A percentile compares a stretch with the other conserved stretches of the same genome.
These are phyloP conservation scores for Felis catus DNA, from an alignment of 2,113 vertebrate genomes.

Conservation along the genomic window F.catus_Fca126_mat1.0 CM031423.1:89691001-89691500, in stretches of 20 bases:
- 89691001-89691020: neutral
- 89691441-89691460: neutral
- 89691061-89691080: neutral
- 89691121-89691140: too few species aligned
- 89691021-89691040: neutral
- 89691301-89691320: neutral
- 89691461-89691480: neutral
- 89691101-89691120: neutral
- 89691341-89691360: too few species aligned
- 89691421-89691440: rapidly evolving
- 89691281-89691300: neutral
- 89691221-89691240: neutral
- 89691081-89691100: too few species aligned
- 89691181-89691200: neutral
- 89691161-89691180: neutral
- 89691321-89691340: neutral
- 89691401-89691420: rapidly evolving
- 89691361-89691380: neutral
- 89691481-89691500: neutral
- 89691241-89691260: too few species aligned
- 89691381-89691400: rapidly evolving
- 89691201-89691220: neutral
- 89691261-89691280: neutral
- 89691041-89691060: neutral
- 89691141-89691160: neutral